Evolutionary conservation across 2,888 invertebrate species (phyloP).

Genomic region (Lithosia quadra): DNA sequence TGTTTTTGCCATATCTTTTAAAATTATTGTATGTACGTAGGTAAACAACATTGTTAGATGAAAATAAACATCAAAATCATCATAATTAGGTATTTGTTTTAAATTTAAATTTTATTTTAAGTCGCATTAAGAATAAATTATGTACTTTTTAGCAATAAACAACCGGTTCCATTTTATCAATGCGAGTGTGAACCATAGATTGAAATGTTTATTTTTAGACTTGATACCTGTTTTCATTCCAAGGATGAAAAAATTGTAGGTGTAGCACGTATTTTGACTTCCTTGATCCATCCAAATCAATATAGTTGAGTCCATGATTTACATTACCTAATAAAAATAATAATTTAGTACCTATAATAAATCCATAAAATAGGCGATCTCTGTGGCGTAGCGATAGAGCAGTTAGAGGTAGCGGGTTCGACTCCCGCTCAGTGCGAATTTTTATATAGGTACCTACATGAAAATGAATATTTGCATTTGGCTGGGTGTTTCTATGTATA

Average conservation of each 20-base stretch:
- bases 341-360: too few species aligned
- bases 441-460: too few species aligned
- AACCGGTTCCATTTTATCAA: conserved; percentile 19
- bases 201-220: not conserved
- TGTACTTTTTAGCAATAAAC: not conserved
- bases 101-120: conserved; percentile 9
- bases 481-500: too few species aligned
- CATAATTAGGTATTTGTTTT: not conserved
- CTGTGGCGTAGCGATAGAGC: too few species aligned
- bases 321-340: too few species aligned
- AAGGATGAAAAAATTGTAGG: not conserved
- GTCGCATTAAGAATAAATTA: conserved; percentile 19
- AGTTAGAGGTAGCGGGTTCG: too few species aligned
- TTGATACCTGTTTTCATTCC: not conserved
- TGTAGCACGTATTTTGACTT: too few species aligned
- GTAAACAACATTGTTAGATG: not conserved
- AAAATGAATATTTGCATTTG: too few species aligned
- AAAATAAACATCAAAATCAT: not conserved
- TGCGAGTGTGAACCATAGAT: not conserved
- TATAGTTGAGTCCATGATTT: too few species aligned
- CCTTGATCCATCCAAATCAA: too few species aligned
- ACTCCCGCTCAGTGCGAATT: too few species aligned
- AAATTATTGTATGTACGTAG: not conserved
- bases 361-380: too few species aligned
- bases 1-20: not conserved